Conservation (phyloP, 2,113 vertebrate genomes). For the Equus quagga region DNA sequence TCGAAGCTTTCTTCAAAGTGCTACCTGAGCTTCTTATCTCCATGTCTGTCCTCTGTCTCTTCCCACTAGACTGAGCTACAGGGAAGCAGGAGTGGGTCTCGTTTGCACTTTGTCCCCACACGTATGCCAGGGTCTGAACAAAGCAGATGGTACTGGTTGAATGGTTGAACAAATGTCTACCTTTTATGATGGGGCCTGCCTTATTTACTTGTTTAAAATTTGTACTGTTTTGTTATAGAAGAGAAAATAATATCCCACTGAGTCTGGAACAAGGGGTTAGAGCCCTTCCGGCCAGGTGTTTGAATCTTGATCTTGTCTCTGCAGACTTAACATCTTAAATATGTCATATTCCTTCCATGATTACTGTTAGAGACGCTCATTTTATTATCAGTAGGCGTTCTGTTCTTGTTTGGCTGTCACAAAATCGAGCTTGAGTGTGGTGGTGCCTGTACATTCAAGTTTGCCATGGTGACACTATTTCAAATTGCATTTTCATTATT, state of each 20-base stretch:
- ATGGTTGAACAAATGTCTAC: not conserved
- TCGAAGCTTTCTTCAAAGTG: not conserved
- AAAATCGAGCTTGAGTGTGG: not conserved
- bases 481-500: slow-evolving; percentile 23
- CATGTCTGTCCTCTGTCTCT: not conserved
- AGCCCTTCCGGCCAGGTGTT: not conserved
- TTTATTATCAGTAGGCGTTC: not conserved
- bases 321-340: slow-evolving; percentile 3
- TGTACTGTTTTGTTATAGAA: not conserved
- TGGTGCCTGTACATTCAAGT: not conserved
- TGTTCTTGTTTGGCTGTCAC: not conserved
- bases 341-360: not conserved
- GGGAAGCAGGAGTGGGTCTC: not conserved
- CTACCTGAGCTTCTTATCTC: not conserved
- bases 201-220: not conserved
- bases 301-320: not conserved
- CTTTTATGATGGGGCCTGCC: not conserved
- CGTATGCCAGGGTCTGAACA: not conserved
- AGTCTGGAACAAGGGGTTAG: not conserved
- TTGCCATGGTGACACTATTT: not conserved
- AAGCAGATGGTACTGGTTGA: not conserved
- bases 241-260: not conserved
- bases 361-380: not conserved
- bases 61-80: not conserved
- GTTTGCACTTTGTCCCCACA: not conserved